phyloP scores from a whole-genome alignment of 2,797 vertebrate genomes.

The Epinephelus awoara region DNA sequence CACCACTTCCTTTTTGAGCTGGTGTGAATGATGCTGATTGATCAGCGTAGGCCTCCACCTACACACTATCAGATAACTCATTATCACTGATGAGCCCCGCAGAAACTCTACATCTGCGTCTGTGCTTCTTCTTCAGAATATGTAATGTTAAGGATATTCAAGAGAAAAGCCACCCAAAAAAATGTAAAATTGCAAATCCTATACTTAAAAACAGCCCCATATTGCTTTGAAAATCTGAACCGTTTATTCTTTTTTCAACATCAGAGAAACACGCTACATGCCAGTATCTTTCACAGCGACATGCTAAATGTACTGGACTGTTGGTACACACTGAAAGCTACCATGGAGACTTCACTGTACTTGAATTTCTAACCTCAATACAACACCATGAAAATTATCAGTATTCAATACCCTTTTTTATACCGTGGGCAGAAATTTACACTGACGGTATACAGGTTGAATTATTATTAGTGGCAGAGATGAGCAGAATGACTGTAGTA shows the following conservation, averaged over 20 bases:
- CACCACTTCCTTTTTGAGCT: not conserved
- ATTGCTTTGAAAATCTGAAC: not conserved
- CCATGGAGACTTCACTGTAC: not conserved
- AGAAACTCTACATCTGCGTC: not conserved
- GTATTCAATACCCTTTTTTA: too few species aligned
- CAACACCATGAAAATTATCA: too few species aligned
- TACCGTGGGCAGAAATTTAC: too few species aligned
- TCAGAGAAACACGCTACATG: not conserved
- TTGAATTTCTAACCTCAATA: too few species aligned
- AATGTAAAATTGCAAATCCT: not conserved
- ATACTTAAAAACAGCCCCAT: not conserved
- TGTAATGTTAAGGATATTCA: not conserved
- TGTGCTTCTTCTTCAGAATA: not conserved
- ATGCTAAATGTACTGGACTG: not conserved
- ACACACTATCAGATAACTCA: not conserved
- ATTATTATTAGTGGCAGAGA: too few species aligned
- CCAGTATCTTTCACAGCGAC: too few species aligned
- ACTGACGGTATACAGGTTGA: too few species aligned
- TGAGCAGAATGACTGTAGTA: too few species aligned
- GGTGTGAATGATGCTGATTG: not conserved
- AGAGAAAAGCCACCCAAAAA: not conserved
- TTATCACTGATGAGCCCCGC: not conserved
- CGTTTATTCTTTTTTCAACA: not conserved
- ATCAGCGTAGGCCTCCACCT: not conserved
- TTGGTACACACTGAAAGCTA: too few species aligned